These are phyloP conservation scores for Medauroidea extradentata DNA, from an alignment of 1,140 invertebrate genomes.

Conservation along the genomic window DNA sequence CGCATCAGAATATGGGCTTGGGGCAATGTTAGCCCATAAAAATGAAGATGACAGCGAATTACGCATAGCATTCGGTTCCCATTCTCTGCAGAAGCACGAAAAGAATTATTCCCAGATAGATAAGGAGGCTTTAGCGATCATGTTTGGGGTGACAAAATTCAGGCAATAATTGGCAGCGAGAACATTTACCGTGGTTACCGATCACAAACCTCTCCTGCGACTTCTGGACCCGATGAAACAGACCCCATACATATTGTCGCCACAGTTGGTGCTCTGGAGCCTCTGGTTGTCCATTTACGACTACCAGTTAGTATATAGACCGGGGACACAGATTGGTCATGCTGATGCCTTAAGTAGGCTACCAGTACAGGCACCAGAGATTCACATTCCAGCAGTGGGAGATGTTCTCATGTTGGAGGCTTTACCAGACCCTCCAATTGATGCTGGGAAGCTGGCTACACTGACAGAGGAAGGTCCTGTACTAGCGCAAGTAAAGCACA, in stretches of 20 bases:
- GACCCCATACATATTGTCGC: not conserved
- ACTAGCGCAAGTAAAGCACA: not conserved
- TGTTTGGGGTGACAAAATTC: not conserved
- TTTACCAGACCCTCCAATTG: not conserved
- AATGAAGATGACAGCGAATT: not conserved
- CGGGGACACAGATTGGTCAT: slow-evolving; percentile 13
- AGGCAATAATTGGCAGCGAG: not conserved
- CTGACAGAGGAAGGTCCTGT: not conserved
- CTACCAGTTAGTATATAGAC: slow-evolving; percentile 14
- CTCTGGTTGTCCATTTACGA: slow-evolving; percentile 20
- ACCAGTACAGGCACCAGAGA: not conserved
- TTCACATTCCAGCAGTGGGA: not conserved
- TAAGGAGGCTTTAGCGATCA: not conserved
- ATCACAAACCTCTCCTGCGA: not conserved
- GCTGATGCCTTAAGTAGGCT: slow-evolving; percentile 19
- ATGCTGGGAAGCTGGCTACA: not conserved
- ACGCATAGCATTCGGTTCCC: not conserved
- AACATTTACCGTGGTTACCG: not conserved
- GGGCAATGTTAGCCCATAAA: not conserved
- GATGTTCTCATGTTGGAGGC: not conserved
- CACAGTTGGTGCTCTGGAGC: slow-evolving; percentile 12
- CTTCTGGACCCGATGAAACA: not conserved
- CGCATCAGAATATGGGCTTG: not conserved
- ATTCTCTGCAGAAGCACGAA: not conserved
- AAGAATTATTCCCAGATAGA: not conserved